These are phyloP conservation scores for Polypedilum pembai DNA, from an alignment of 1,140 invertebrate genomes.

Conservation along the genomic window DNA sequence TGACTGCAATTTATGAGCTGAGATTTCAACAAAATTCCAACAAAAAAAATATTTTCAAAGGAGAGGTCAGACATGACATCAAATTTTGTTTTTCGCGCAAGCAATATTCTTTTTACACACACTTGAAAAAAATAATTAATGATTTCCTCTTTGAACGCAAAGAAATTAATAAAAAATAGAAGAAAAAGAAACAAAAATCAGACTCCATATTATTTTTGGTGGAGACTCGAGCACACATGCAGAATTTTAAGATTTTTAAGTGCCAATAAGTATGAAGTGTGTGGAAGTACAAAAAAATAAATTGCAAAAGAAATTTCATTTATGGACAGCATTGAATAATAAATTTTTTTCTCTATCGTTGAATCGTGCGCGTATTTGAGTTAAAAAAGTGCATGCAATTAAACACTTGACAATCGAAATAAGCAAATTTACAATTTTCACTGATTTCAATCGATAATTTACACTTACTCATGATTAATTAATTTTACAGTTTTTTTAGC, in stretches of 20 bases:
- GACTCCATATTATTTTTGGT: neutral
- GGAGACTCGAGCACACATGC: neutral
- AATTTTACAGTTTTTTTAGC: neutral
- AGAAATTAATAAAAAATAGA: neutral
- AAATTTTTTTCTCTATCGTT: no score
- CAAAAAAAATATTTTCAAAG: neutral
- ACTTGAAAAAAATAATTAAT: neutral
- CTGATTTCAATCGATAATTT: neutral
- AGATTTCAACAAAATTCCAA: neutral
- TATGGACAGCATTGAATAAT: no score
- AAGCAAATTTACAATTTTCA: no score
- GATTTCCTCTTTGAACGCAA: conserved; percentile 20
- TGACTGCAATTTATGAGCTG: neutral
- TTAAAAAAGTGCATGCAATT: no score
- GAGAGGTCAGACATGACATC: neutral
- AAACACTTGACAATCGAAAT: no score
- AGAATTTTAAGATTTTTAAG: conserved; percentile 23
- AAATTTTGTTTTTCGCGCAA: neutral
- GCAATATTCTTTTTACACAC: neutral
- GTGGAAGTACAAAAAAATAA: neutral
- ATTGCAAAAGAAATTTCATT: neutral
- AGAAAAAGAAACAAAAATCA: neutral
- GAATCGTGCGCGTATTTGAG: no score
- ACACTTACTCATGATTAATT: conserved; percentile 8
- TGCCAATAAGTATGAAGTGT: neutral